These are phyloP conservation scores for Eubasilissa regina DNA, from an alignment of 1,140 invertebrate species.

Conservation along the genomic window DNA sequence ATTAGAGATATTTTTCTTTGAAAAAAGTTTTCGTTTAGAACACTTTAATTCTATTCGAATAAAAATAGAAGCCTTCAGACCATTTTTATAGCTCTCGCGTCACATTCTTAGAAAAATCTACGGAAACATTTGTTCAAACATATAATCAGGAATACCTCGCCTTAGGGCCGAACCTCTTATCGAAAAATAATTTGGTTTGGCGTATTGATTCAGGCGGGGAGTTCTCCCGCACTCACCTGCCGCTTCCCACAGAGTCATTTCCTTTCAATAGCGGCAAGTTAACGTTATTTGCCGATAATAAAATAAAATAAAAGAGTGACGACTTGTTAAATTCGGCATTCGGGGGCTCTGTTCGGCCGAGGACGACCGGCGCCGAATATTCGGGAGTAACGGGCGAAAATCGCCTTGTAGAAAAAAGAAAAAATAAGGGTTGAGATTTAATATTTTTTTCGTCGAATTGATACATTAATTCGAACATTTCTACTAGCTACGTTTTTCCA, in stretches of 20 bases:
- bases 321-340: slow-evolving; percentile 51
- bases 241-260: slow-evolving; percentile 54
- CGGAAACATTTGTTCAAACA: slow-evolving; percentile 47
- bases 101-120: slow-evolving; percentile 27
- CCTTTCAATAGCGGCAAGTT: slow-evolving; percentile 29
- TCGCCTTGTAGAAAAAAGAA: slow-evolving; percentile 25
- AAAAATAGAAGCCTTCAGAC: too few species aligned
- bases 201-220: slow-evolving; percentile 55
- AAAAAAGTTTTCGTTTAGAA: too few species aligned
- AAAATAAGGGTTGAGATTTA: slow-evolving; percentile 17
- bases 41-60: too few species aligned
- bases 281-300: slow-evolving; percentile 52
- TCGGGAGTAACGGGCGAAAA: slow-evolving; percentile 20
- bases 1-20: too few species aligned
- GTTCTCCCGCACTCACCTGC: slow-evolving; percentile 52
- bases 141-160: slow-evolving; percentile 46
- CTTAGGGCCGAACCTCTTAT: slow-evolving; percentile 53
- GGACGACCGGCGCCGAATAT: too few species aligned
- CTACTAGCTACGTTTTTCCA: neutral
- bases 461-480: slow-evolving; percentile 18
- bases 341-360: neutral
- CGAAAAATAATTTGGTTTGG: slow-evolving; percentile 58
- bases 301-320: slow-evolving; percentile 53
- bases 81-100: too few species aligned
- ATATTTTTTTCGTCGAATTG: slow-evolving; percentile 17